Evolutionary conservation across 2,113 vertebrate species (phyloP), one percentile per base, ranked within the genome.

Genomic region (Hypocryptadius cinnamomeus): DNA sequence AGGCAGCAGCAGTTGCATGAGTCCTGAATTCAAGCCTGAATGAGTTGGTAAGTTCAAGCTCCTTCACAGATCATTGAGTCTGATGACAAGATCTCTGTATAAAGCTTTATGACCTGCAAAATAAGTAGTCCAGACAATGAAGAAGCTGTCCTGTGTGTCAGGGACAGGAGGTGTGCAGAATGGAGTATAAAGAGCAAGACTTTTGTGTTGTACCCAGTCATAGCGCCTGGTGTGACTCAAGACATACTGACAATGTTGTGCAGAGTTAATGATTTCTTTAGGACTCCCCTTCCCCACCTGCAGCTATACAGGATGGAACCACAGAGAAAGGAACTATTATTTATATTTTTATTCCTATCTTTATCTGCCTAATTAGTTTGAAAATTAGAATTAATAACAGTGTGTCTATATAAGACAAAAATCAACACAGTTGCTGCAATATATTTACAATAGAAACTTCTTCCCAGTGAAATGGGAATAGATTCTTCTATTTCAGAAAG

Each of bases 1-100:
- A 79, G 37, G 16, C 37, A 81, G n/a, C 15, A 69, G 50, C 27
- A 44, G 44, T 79, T 77, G 3, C 13, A 33, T 59, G 30, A 85
- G 28, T 79, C 42, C 65, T 82, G 56, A 87, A 84, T 89, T 81
- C 56, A 89, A 92, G 54, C 33, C 56, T 73, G 63, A 51, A 70
- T 92, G 39, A 93, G 8, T 73, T 2, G 1, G 20, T 79, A 61
- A 91, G 11, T 64, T 92, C 42, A 74, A 85, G 8, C 47, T 91
- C 74, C 79, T 91, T 93, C 95, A 87, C 79, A 89, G 93, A 92
- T 89, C 81, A 87, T 85, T 91, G 79, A 82, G 15, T 91, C 60
- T 77, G 66, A 79, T 79, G 70, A 85, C 6, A 17, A 78, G 91
- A 93, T 91, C 54, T 74, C 71, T 28, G 25, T 48, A 72, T 79